Conservation (phyloP, 2,888 invertebrate species). For the Ernsta delagoae region DNA sequence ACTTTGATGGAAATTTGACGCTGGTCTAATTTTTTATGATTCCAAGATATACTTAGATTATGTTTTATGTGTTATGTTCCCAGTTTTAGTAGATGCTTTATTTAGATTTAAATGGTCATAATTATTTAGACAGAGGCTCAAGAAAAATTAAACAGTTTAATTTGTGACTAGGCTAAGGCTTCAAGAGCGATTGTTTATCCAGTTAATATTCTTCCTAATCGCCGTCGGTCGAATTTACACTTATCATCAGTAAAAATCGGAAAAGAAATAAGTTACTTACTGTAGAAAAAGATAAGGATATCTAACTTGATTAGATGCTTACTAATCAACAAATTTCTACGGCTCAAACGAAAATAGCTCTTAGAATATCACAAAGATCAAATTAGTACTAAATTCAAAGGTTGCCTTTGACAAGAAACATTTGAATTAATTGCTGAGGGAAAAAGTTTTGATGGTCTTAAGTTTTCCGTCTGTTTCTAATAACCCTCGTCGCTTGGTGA, state of each 20-base stretch:
- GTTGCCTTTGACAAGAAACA: too few relatives aligned
- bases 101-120: too few relatives aligned
- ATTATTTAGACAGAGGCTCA: too few relatives aligned
- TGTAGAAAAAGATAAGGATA: too few relatives aligned
- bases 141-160: too few relatives aligned
- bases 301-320: too few relatives aligned
- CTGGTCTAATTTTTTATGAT: not conserved
- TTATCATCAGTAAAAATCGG: too few relatives aligned
- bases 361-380: not conserved
- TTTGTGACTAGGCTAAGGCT: too few relatives aligned
- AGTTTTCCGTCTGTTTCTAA: not conserved
- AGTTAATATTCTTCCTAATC: too few relatives aligned
- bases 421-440: not conserved
- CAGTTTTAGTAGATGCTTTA: not conserved
- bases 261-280: too few relatives aligned
- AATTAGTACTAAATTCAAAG: conserved; percentile 1
- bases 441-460: not conserved
- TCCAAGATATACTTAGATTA: not conserved
- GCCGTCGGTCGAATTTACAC: too few relatives aligned
- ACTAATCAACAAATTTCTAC: conserved; percentile 3
- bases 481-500: conserved; percentile 9
- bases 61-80: not conserved
- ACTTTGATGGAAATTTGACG: not conserved
- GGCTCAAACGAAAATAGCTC: not conserved
- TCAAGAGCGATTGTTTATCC: too few relatives aligned